Base-by-base conservation (phyloP, 2,888 invertebrate species). In the Oasisia sp. region DNA sequence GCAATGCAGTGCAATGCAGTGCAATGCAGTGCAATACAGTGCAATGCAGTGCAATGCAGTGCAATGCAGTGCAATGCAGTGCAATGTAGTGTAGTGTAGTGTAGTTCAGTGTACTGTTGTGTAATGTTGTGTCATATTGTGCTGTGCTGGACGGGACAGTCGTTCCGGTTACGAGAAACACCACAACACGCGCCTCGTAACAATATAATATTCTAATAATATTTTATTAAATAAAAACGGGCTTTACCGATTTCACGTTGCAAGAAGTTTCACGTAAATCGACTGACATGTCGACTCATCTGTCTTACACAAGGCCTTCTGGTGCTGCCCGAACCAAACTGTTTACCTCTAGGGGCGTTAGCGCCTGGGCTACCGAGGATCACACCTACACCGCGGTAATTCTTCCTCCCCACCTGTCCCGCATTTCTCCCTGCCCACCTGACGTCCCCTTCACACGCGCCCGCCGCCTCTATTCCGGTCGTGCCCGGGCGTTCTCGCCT, bases 211-310 rank as follows among this genome's bases (percentile, higher is more conserved):
- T 38, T 38, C 1, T 38, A 38, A 38, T 38, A 38, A 38, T 38
- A 38, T 38, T 38, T 38, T 38, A 38, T 38, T 38, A 38, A 38
- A 74, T 12, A 32, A 56, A 90, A 56, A 44, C 92, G 91, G 32
- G 92, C 92, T 32, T 45, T 56, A 45, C 45, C 91, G 19, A 90
- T 90, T 0, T 91, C 91, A 5, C 38, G 56, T 32, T 91, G 74
- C 91, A 92, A 2, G 50, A 50, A 50, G 8, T 50, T 5, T 9
- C 50, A 50, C 50, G 50, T 50, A 50, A 50, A 50, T 8, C 50
- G 0, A 50, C 9, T 50, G 50, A 50, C 50, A 50, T 50, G 8
- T 50, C 50, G 50, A 50, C 50, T 89, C 92, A 91, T 91, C 32
- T 32, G n/a, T 32, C n/a, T 38, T 91, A 38, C n/a, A 32, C 32